Evolutionary conservation across 2,113 vertebrate species (phyloP), one percentile per base, ranked within the genome.

Genomic region (Varanus komodoensis): DNA sequence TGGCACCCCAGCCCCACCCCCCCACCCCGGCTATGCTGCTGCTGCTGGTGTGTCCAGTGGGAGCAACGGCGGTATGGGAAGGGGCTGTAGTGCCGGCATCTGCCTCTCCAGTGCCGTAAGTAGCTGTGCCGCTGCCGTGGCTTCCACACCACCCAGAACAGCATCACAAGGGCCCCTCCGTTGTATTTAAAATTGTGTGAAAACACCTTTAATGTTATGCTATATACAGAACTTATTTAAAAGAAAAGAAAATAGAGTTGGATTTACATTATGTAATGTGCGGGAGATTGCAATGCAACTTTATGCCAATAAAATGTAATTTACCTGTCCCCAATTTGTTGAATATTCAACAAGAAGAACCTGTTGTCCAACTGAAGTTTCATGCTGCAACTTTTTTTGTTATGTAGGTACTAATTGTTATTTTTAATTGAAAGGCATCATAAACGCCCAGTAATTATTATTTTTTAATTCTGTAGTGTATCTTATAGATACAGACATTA

Each of bases 401-500:
- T 98, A 98, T 97, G 97, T 98, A 98, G 98, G 98, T 99, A 99
- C 99, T 98, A 97, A 96, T 96, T 97, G 96, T 97, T 96, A 97
- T 96, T 97, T 97, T 97, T 96, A 96, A 97, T 96, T 97, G 92
- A 95, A 96, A 96, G 94, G 96, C 96, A 94, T 88, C 94, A 94
- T 96, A 96, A 79, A 95, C 96, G 95, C 97, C 95, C 95, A 96
- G 95, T 97, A 97, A 97, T 97, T 95, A 96, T 97, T 61, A 64
- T 94, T 96, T 93, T 97, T 97, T 97, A 97, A 97, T 97, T 98
- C 97, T 89, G 97, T 98, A 98, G 98, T 99, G 99, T 99, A 99
- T 99, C 98, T 99, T 98, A 99, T 99, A 99, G 98, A 99, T 99
- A 99, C 98, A 98, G 96, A 97, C 97, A 57, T 96, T 98, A 97